Evolutionary conservation across 2,888 invertebrate species (phyloP), one percentile per base, ranked within the genome.

Genomic region (Drosophila imparisetae): DNA sequence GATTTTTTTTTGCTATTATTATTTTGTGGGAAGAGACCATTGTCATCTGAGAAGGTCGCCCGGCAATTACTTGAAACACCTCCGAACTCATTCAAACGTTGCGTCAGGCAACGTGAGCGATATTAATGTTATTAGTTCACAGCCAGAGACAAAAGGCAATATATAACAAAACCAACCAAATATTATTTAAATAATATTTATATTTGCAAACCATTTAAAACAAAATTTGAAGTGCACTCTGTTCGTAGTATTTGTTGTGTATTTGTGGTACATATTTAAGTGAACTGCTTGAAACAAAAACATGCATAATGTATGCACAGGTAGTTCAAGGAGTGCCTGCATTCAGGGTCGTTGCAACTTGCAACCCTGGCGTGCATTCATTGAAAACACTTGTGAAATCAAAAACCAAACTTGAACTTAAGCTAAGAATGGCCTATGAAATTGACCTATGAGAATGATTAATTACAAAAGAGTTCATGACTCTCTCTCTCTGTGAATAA

Each of bases 141-240:
- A 67, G 34, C 64, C 50, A 53, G n/a, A 63, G 36, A 50, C 24
- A 58, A 65, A 76, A 27, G 27, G 24, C 11, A 54, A 62, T 21
- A 55, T 55, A 61, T 55, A 59, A 66, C 72, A 53, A 60, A 67
- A 27, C 48, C 49, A 65, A 67, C 55, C 74, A 78, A 78, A 84
- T 82, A 80, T 74, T 86, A 84, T 84, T 86, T 78, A 84, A 85
- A 82, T 82, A 84, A 78, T 74, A 72, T 74, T 38, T 40, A 71
- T 85, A 76, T 71, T 84, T 78, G 78, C 80, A 78, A 86, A 80
- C 78, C 75, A 81, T 87, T 87, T 77, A 74, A 84, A 86, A 84
- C 66, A 83, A 69, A 53, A 68, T 73, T 71, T 86, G 75, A 80
- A 84, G 84, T 81, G 75, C 72, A 72, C 62, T 66, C 29, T 53